These are phyloP conservation scores for Petrocephalus sullivani DNA, from an alignment of 2,797 vertebrate genomes.

Conservation along the genomic window DNA sequence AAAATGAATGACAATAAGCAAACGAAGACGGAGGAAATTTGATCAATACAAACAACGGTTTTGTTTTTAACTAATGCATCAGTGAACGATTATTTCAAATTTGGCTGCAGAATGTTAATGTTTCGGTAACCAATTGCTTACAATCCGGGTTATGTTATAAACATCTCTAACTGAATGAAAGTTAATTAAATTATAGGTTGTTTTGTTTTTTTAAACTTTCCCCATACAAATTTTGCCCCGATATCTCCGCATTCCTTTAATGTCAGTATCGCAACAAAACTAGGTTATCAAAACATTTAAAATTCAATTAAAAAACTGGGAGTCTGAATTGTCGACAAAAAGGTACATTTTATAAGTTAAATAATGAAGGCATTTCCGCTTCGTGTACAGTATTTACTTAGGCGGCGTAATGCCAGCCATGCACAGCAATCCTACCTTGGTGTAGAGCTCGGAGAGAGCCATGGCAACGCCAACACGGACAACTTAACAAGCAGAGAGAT, in stretches of 20 bases:
- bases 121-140: neutral
- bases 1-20: neutral
- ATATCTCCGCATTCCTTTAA: neutral
- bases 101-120: neutral
- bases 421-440: slow-evolving; percentile 55
- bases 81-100: neutral
- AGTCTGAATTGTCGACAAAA: neutral
- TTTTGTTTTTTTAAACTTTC: neutral
- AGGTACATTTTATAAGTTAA: neutral
- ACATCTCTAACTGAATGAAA: neutral
- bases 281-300: neutral
- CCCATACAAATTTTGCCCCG: neutral
- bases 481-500: neutral
- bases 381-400: neutral
- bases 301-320: neutral
- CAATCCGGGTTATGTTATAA: neutral
- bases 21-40: neutral
- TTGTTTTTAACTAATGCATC: neutral
- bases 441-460: slow-evolving; percentile 69
- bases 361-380: neutral
- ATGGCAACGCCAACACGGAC: slow-evolving; percentile 45
- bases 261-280: neutral
- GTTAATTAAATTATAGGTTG: neutral
- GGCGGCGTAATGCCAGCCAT: neutral
- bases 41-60: neutral